These are phyloP conservation scores for Trichomycterus rosablanca DNA, from an alignment of 2,113 vertebrate genomes.

Conservation along the genomic window DNA sequence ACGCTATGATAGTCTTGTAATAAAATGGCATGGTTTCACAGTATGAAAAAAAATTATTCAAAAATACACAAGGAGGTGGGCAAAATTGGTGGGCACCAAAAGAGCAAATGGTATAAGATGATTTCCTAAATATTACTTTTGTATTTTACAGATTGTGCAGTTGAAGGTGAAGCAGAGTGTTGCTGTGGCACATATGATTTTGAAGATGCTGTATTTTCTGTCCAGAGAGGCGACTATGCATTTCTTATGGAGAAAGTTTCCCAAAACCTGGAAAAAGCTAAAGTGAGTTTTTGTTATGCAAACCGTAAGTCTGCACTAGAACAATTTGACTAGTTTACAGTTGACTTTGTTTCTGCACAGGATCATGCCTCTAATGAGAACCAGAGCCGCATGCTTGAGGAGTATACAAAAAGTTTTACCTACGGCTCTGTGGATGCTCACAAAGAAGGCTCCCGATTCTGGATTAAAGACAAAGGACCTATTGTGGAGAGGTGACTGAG, in stretches of 20 bases:
- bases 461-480: constrained; percentile 88
- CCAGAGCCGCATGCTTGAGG: constrained; percentile 78
- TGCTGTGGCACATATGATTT: constrained; percentile 73
- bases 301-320: background rate
- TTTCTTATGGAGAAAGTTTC: constrained; percentile 78
- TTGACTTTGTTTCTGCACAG: constrained; percentile 52
- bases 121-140: too few relatives aligned
- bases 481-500: constrained; percentile 82
- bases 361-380: constrained; percentile 75
- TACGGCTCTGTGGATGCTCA: constrained; percentile 81
- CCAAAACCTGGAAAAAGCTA: constrained; percentile 74
- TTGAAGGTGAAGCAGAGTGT: constrained; percentile 63
- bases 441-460: constrained; percentile 83
- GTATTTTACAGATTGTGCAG: constrained; percentile 59
- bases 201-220: constrained; percentile 69
- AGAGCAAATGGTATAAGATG: too few relatives aligned
- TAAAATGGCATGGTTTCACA: too few relatives aligned
- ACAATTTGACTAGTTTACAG: background rate
- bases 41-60: too few relatives aligned
- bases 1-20: too few relatives aligned
- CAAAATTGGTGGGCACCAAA: too few relatives aligned
- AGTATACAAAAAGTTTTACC: constrained; percentile 77
- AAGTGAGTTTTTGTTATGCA: constrained; percentile 56
- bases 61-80: too few relatives aligned
- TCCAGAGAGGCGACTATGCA: constrained; percentile 81